Evolutionary conservation across 2,797 vertebrate genomes (phyloP), one percentile per base, ranked within the genome.

Genomic region (Muscicapa striata): DNA sequence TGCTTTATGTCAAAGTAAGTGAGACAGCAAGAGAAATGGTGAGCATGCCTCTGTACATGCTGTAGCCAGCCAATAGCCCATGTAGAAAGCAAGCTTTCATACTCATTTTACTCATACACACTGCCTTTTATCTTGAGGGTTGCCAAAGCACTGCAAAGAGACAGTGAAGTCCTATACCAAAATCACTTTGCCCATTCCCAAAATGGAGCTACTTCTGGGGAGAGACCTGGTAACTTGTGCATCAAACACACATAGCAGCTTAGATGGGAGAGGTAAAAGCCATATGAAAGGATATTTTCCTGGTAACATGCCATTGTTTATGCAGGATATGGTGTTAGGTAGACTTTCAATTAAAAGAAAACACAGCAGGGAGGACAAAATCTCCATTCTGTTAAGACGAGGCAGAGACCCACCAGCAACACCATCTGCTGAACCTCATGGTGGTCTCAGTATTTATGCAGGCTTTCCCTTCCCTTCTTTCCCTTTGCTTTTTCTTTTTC

Each of bases 1-100:
- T 92, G 87, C 82, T 94, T 91, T 91, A 93, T 70, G 85, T 96
- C 91, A 96, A 91, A 87, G 67, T 57, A 57, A 93, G 62, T 6
- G 32, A 93, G 66, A 81, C 69, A 64, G 85, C 67, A 57, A 90
- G 55, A 94, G 66, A 78, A 94, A 84, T 34, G 2, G 1, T 43
- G 54, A 87, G 54, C 4, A 0, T 74, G 82, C 29, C n/a, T 73
- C 83, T 73, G 59, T 0, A 2, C 36, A 51, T 9, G 5, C 27
- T 69, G 79, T 6, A 63, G n/a, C 63, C 40, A 69, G 46, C 45
- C 68, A 84, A 90, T 8, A 92, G 49, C 15, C 57, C 43, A 10
- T 2, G 69, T 43, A 78, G 84, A 89, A 77, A 89, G 58, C 43
- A 78, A 79, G 52, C 27, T 73, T 78, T 95, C 41, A 21, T 63